Evolutionary conservation across 64 coral and sea anemone genomes (phyloP).

Genomic region (Montipora foliosa): DNA sequence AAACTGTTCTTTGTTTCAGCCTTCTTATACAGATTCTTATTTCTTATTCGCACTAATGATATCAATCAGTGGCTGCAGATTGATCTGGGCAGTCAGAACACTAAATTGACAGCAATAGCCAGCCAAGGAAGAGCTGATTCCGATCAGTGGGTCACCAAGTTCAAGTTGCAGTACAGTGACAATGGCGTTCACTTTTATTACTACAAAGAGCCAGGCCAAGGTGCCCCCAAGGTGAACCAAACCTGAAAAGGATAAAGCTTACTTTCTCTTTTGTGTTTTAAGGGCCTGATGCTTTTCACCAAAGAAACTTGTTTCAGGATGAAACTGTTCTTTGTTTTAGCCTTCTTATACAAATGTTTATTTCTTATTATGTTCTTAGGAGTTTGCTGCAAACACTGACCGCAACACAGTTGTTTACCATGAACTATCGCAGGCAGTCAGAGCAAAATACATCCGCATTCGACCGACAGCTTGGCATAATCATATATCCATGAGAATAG

Average conservation of each 20-base stretch:
- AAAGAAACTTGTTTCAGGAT: too few relatives aligned
- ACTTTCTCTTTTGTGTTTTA: not conserved
- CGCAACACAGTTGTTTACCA: not conserved
- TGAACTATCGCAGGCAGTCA: not conserved
- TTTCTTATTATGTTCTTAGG: not conserved
- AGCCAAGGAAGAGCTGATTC: not conserved
- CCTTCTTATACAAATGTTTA: not conserved
- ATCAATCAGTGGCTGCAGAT: constrained; percentile 2
- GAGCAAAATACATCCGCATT: not conserved
- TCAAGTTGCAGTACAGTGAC: not conserved
- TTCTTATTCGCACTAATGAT: not conserved
- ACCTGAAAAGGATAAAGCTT: not conserved
- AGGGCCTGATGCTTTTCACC: too few relatives aligned
- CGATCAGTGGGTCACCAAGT: not conserved
- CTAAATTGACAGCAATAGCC: not conserved
- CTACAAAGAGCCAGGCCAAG: not conserved
- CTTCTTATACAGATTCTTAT: too few relatives aligned
- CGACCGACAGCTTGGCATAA: not conserved
- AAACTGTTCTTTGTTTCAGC: too few relatives aligned
- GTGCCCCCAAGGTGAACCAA: not conserved
- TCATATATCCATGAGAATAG: not conserved
- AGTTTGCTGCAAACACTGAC: not conserved
- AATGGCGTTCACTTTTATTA: not conserved
- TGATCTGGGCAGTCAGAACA: not conserved
- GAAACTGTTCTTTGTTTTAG: too few relatives aligned